phyloP scores from a whole-genome alignment of 2,797 vertebrate species.

The Cyclopterus lumpus region DNA sequence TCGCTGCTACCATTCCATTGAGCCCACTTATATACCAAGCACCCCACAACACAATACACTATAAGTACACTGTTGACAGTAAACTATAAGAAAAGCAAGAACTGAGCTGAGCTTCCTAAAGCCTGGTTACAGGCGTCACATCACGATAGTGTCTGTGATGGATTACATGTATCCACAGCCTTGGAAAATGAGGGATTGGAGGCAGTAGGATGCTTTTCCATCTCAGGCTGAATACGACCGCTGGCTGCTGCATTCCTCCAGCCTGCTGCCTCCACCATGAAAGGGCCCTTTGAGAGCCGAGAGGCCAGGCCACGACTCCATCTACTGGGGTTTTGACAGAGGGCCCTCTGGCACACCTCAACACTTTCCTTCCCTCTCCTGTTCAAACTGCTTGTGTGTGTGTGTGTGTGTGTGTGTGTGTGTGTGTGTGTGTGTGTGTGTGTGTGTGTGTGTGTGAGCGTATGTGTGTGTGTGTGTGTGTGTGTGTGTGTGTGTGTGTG shows the following conservation, averaged over 20 bases:
- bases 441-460: too few species aligned
- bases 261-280: slow-evolving; percentile 71
- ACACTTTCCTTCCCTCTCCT: slow-evolving; percentile 60
- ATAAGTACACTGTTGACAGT: neutral
- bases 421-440: slow-evolving; percentile 7
- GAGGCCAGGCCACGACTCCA: slow-evolving; percentile 63
- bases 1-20: neutral
- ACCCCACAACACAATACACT: neutral
- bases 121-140: neutral
- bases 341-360: slow-evolving; percentile 69
- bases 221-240: slow-evolving; percentile 43
- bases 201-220: slow-evolving; percentile 60
- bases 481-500: neutral
- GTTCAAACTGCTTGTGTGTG: slow-evolving; percentile 32
- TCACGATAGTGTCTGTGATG: slow-evolving; percentile 27
- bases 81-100: neutral
- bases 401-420: slow-evolving; percentile 18
- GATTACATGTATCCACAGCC: slow-evolving; percentile 43
- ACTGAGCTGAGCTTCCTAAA: neutral
- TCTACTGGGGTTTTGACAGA: slow-evolving; percentile 64
- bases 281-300: slow-evolving; percentile 79
- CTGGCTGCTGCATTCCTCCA: slow-evolving; percentile 66
- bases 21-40: neutral
- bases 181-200: slow-evolving; percentile 45
- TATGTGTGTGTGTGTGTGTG: slow-evolving; percentile 12